These are phyloP conservation scores for Eospalax fontanierii DNA, from an alignment of 2,797 vertebrate species.

Conservation along the genomic window DNA sequence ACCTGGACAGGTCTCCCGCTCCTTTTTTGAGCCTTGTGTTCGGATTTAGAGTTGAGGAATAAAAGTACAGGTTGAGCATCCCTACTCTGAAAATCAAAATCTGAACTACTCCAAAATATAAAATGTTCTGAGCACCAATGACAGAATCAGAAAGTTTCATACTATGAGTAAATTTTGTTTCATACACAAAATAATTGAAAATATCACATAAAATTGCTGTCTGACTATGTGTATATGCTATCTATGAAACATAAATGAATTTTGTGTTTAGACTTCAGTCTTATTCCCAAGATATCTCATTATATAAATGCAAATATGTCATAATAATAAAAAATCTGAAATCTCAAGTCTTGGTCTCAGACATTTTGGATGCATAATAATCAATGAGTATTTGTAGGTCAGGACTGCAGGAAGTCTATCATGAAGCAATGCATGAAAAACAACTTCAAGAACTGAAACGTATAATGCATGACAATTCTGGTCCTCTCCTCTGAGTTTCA, in stretches of 20 bases:
- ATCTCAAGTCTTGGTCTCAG: neutral
- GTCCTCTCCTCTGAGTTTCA: neutral
- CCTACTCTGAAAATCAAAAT: neutral
- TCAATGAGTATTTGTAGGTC: neutral
- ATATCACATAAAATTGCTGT: neutral
- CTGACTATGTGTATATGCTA: neutral
- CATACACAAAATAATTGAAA: neutral
- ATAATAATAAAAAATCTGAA: neutral
- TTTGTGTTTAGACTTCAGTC: neutral
- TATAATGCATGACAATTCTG: neutral
- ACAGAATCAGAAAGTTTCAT: neutral
- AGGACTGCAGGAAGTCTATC: neutral
- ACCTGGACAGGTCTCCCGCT: neutral
- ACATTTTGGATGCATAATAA: neutral
- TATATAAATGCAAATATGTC: slow-evolving; percentile 21
- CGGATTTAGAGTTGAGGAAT: neutral
- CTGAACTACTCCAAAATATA: neutral
- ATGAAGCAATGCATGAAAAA: neutral
- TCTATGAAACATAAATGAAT: slow-evolving; percentile 9
- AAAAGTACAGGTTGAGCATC: neutral
- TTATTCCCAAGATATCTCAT: neutral
- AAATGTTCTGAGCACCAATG: neutral
- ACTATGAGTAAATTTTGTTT: neutral
- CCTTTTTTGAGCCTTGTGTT: neutral
- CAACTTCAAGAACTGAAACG: neutral